Conservation (phyloP, 2,888 invertebrate genomes). For the Luffia ferchaultella region DNA sequence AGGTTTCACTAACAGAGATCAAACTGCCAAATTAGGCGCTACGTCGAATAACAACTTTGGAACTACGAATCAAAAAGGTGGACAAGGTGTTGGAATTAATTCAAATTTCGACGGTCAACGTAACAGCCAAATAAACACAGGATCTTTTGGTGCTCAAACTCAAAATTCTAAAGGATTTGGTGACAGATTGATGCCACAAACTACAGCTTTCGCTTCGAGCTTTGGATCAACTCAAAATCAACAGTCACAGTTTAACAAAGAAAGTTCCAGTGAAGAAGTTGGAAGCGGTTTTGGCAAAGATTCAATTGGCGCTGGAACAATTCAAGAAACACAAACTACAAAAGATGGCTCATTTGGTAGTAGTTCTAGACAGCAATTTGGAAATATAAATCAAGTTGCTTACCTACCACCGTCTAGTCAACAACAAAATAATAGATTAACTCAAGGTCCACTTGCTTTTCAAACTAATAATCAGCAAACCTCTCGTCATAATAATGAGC, state of each 20-base stretch:
- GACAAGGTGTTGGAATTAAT: too few relatives aligned
- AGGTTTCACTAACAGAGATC: neutral
- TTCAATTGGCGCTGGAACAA: neutral
- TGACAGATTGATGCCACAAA: too few relatives aligned
- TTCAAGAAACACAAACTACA: neutral
- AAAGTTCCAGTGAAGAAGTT: neutral
- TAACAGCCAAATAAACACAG: too few relatives aligned
- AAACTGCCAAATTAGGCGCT: neutral
- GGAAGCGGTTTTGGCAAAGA: neutral
- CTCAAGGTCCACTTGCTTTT: neutral
- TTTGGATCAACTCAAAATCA: neutral
- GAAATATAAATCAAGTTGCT: neutral
- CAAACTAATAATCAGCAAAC: neutral
- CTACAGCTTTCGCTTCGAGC: neutral
- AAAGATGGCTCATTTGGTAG: neutral
- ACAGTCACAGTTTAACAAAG: neutral
- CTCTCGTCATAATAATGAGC: neutral
- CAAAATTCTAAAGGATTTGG: too few relatives aligned
- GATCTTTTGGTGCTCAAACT: too few relatives aligned
- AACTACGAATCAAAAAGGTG: neutral
- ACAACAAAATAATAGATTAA: neutral
- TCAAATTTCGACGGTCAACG: too few relatives aligned
- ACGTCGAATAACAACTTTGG: neutral
- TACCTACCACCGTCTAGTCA: neutral
- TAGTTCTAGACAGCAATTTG: neutral